Percentiles rank a stretch among this genome's conserved stretches.
These are phyloP conservation scores for Caenorhabditis sp. DNA, from an alignment of 2,888 invertebrate genomes.

Conservation along the genomic window DNA sequence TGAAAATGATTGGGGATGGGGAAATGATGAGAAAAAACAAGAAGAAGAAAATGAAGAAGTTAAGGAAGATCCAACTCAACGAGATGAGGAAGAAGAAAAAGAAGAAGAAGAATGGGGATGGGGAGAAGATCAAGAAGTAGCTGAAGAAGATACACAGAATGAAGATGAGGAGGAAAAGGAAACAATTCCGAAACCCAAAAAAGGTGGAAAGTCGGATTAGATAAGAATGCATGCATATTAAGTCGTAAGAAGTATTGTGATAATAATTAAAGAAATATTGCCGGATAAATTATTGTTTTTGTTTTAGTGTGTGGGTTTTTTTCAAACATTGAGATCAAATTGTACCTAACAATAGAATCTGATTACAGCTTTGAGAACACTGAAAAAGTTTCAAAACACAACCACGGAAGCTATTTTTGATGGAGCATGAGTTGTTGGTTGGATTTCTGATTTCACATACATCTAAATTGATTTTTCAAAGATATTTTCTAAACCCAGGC, in stretches of 20 bases:
- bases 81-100: constrained; percentile 4
- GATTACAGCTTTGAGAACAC: too few relatives aligned
- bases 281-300: not conserved
- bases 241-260: not conserved
- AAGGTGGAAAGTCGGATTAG: constrained; percentile 23
- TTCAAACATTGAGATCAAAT: too few relatives aligned
- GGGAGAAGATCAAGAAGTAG: constrained; percentile 3
- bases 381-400: too few relatives aligned
- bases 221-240: not conserved
- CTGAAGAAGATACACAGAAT: too few relatives aligned
- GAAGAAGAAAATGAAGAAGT: constrained; percentile 4
- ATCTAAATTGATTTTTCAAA: too few relatives aligned
- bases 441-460: too few relatives aligned
- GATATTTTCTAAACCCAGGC: too few relatives aligned
- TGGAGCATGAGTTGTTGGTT: too few relatives aligned
- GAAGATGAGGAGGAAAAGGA: constrained; percentile 14
- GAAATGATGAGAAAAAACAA: not conserved
- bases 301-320: not conserved
- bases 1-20: not conserved
- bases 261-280: constrained; percentile 6
- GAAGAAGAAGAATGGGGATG: constrained; percentile 14
- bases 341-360: too few relatives aligned
- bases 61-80: not conserved
- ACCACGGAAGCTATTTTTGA: too few relatives aligned
- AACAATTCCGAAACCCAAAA: constrained; percentile 3